phyloP scores from a whole-genome alignment of 2,888 invertebrate species.

The Drosophila lutescens region DNA sequence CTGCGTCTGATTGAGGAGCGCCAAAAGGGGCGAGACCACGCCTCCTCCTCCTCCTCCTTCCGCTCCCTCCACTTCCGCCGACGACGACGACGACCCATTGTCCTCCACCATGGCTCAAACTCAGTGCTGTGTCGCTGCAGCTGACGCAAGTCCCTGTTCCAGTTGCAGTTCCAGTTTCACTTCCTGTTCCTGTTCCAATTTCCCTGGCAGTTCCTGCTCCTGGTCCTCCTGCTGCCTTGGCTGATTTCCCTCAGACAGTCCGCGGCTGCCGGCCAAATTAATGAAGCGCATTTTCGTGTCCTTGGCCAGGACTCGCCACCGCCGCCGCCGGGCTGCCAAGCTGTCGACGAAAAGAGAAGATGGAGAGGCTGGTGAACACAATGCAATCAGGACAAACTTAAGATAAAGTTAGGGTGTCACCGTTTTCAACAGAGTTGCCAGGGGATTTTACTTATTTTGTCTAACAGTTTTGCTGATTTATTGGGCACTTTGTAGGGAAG shows the following conservation, averaged over 20 bases:
- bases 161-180: conserved; percentile 9
- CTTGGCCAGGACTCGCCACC: conserved; percentile 25
- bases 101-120: conserved; percentile 67
- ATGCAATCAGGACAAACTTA: conserved; percentile 12
- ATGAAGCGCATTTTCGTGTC: conserved; percentile 57
- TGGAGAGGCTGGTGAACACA: conserved; percentile 11
- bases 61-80: conserved; percentile 71
- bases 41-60: conserved; percentile 4
- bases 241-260: conserved; percentile 36
- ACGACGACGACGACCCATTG: conserved; percentile 64
- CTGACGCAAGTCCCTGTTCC: conserved; percentile 45
- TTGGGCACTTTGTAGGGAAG: too few relatives aligned
- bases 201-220: conserved; percentile 39
- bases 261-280: conserved; percentile 49
- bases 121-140: conserved; percentile 54
- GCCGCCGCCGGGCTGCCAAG: conserved; percentile 21
- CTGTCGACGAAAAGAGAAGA: conserved; percentile 16
- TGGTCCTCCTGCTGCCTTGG: conserved; percentile 6
- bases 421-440: too few relatives aligned
- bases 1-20: conserved; percentile 68
- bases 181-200: conserved; percentile 26
- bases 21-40: conserved; percentile 53
- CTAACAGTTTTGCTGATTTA: too few relatives aligned
- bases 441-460: too few relatives aligned
- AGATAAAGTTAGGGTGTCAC: neutral